phyloP scores from a whole-genome alignment of 2,113 vertebrate species.

The Maccullochella peelii region DNA sequence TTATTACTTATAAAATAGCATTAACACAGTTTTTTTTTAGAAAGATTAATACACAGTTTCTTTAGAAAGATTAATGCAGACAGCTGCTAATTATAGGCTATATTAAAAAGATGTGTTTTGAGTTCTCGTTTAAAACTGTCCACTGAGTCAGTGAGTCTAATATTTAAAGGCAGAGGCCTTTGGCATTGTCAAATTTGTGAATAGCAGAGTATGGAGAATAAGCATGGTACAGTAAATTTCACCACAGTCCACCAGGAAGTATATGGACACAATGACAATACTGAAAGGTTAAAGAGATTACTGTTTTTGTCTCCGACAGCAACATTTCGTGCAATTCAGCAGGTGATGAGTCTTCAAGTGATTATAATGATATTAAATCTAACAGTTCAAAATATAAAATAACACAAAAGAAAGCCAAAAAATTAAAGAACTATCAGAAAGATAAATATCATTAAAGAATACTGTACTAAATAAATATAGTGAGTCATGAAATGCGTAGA shows the following conservation, averaged over 20 bases:
- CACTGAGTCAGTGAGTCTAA: not conserved
- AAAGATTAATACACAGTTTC: not conserved
- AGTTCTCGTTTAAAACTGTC: conserved; percentile 11
- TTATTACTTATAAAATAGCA: not conserved
- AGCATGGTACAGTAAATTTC: not conserved
- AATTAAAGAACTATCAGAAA: not conserved
- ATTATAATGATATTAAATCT: not conserved
- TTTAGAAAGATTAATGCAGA: not conserved
- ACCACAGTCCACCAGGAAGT: not conserved
- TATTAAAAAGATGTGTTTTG: not conserved
- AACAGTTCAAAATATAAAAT: not conserved
- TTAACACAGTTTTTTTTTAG: too few species aligned
- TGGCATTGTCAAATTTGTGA: not conserved
- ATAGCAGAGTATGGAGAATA: not conserved
- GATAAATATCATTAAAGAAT: not conserved
- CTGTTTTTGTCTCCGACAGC: not conserved
- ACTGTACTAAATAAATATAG: not conserved
- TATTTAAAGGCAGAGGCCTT: not conserved
- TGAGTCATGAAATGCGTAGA: not conserved
- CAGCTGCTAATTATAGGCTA: not conserved
- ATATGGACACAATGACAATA: not conserved
- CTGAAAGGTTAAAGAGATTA: not conserved
- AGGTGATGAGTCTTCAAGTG: too few species aligned
- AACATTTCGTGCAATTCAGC: not conserved
- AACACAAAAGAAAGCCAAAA: not conserved